Percentiles rank a stretch among this genome's conserved stretches.
phyloP scores from a whole-genome alignment of 2,113 vertebrate species.

The Menura novaehollandiae region DNA sequence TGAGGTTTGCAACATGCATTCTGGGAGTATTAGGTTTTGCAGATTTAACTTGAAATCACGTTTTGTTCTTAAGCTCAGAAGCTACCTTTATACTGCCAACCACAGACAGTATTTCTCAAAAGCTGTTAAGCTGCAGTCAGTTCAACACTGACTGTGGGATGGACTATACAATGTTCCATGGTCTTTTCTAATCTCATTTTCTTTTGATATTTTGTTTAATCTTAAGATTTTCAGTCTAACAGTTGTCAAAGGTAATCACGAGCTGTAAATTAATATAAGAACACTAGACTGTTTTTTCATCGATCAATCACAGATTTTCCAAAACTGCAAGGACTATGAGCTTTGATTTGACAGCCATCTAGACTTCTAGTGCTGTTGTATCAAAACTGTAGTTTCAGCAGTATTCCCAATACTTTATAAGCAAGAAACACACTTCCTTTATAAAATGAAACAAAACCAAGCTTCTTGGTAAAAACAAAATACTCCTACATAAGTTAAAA shows the following conservation, averaged over 20 bases:
- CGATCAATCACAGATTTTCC: neutral
- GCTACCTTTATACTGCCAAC: neutral
- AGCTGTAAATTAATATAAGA: neutral
- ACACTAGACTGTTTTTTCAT: neutral
- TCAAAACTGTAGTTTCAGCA: neutral
- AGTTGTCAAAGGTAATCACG: neutral
- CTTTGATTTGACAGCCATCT: neutral
- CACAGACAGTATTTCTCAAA: neutral
- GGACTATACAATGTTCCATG: accelerated
- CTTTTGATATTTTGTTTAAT: neutral
- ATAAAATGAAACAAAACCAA: neutral
- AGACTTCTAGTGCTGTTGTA: neutral
- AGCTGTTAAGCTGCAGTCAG: neutral
- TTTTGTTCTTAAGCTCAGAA: neutral
- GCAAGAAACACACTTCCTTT: neutral
- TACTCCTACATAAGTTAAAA: neutral
- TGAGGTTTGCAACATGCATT: neutral
- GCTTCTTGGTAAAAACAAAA: neutral
- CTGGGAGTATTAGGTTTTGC: neutral
- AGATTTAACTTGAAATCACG: neutral
- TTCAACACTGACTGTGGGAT: neutral
- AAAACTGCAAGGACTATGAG: neutral
- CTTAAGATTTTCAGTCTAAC: neutral
- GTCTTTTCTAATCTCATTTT: neutral
- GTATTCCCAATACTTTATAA: neutral